Evolutionary conservation across 2,888 invertebrate genomes (phyloP), one percentile per base, ranked within the genome.

Genomic region (Gari tellinella): DNA sequence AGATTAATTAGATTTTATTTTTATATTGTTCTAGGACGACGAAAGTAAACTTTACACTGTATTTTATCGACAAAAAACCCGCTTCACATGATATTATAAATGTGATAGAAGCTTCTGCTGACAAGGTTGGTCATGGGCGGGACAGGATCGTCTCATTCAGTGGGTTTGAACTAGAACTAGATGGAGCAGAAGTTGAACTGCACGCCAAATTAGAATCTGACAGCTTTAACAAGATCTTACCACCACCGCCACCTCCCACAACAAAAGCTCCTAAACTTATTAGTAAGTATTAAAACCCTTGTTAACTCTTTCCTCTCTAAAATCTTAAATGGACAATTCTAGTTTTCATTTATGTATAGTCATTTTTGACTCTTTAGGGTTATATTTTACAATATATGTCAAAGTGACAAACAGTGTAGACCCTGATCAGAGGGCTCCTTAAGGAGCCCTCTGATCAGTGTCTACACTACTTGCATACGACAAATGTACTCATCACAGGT

Each of bases 41-140:
- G 12, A 74, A 80, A 45, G 81, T 86, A 4, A 85, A 83, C 56
- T 84, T 86, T 45, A 83, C 85, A 5, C 61, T 87, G 49, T 87
- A 82, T 69, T 87, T 87, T 60, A 65, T 80, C 43, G 83, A 84
- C 17, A 75, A 84, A 31, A 73, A 81, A 41, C 76, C 80, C 1
- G 68, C 81, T 1, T 68, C 64, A 10, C 72, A 77, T 38, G 80
- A 78, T 48, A 85, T 86, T 15, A 53, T 85, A 15, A 70, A 75
- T n/a, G 85, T 87, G 1, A 85, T 87, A 31, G 76, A 85, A 51
- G 76, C 72, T 3, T 82, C 83, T 1, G 85, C 84, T 8, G 66
- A 75, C 5, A 74, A 65, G 38, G 64, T 80, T 2, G 51, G 74
- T 21, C 60, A 74, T 17, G 61, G 51, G 4, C 58, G 49, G 7